Conservation (phyloP, 2,113 vertebrate genomes). For the Pristiophorus japonicus region DNA sequence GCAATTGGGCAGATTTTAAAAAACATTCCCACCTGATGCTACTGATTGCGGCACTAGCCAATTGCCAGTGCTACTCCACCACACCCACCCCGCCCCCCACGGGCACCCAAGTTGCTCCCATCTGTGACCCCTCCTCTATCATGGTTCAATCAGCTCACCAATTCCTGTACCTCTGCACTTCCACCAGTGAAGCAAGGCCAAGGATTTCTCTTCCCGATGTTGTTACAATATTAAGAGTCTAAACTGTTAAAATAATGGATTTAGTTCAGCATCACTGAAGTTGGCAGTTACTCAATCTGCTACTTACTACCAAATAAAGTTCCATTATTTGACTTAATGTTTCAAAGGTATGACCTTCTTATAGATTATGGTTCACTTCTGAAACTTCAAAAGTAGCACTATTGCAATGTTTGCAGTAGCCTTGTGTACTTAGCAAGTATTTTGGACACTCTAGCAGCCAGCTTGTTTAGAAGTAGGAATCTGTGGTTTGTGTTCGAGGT, state of each 20-base stretch:
- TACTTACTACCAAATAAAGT: background rate
- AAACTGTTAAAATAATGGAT: background rate
- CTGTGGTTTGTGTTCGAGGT: background rate
- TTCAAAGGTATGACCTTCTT: background rate
- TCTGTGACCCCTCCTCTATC: background rate
- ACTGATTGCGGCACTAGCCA: too few species aligned
- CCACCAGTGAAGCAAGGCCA: background rate
- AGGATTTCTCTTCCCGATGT: background rate
- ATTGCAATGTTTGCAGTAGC: background rate
- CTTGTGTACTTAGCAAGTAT: too few species aligned
- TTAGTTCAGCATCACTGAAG: background rate
- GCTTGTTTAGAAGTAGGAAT: background rate
- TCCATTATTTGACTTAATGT: background rate
- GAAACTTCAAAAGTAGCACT: background rate
- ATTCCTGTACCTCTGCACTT: background rate
- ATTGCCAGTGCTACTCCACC: too few species aligned
- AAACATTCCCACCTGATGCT: too few species aligned
- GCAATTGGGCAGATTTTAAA: too few species aligned
- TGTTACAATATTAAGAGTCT: background rate
- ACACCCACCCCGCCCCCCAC: background rate
- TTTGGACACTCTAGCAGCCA: background rate
- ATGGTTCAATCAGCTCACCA: background rate
- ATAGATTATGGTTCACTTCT: background rate
- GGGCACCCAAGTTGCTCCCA: background rate
- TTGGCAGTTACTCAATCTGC: background rate